phyloP scores from a whole-genome alignment of 2,888 invertebrate species.

The Amphipoea lucens region DNA sequence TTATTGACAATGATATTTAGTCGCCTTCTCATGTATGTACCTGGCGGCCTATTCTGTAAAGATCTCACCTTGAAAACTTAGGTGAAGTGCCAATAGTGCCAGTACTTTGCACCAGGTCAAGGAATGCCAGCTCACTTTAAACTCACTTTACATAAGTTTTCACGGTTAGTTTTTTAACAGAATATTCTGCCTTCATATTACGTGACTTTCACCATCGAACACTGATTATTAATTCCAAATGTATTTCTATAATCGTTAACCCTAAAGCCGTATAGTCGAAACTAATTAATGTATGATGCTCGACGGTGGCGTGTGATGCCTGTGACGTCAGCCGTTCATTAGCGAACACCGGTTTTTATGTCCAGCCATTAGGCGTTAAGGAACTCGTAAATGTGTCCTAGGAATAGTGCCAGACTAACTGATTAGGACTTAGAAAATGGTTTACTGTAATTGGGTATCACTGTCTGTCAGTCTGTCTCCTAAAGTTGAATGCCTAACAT shows the following conservation, averaged over 20 bases:
- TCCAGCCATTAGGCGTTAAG: conserved; percentile 63
- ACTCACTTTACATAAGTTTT: background rate
- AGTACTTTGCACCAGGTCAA: no score
- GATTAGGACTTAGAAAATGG: conserved; percentile 34
- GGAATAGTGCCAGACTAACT: conserved; percentile 46
- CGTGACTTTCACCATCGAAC: background rate
- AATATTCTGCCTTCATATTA: background rate
- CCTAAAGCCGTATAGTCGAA: conserved; percentile 27
- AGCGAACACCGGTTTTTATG: conserved; percentile 66
- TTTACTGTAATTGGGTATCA: conserved; percentile 2
- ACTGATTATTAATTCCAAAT: conserved; percentile 15
- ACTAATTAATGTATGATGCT: conserved; percentile 62
- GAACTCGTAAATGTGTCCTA: conserved; percentile 62
- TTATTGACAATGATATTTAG: background rate
- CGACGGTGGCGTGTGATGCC: conserved; percentile 55
- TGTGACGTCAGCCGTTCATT: conserved; percentile 63
- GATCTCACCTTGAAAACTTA: no score
- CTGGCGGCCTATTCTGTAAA: background rate
- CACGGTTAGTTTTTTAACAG: background rate
- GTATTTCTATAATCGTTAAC: conserved; percentile 18
- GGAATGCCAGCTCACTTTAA: background rate
- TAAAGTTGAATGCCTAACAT: background rate
- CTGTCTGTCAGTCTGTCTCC: background rate
- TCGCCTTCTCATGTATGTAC: background rate
- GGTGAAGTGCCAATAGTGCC: no score